These are phyloP conservation scores for Poeciliopsis retropinna DNA, from an alignment of 2,113 vertebrate genomes.

Conservation along the genomic window DNA sequence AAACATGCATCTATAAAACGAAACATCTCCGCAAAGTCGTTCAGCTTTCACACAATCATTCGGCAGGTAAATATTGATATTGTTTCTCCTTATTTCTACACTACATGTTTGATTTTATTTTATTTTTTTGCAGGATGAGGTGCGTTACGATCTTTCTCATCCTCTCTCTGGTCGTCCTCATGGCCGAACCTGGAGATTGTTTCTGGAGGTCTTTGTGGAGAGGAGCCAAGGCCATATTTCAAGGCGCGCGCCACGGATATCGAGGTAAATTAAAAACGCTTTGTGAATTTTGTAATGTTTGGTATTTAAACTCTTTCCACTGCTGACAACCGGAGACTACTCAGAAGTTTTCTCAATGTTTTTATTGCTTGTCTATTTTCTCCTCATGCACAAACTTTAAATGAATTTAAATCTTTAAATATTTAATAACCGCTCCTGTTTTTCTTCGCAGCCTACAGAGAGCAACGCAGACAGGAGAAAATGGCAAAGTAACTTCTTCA, in stretches of 20 bases:
- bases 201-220: neutral
- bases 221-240: neutral
- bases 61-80: neutral
- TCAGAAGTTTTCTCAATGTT: neutral
- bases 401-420: neutral
- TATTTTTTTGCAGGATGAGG: constrained; percentile 10
- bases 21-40: neutral
- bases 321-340: neutral
- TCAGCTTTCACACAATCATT: neutral
- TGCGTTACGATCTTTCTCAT: neutral
- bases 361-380: neutral
- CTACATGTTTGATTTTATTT: no score
- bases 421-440: neutral
- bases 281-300: neutral
- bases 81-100: neutral
- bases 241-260: neutral
- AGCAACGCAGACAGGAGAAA: neutral
- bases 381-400: neutral
- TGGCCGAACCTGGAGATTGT: constrained; percentile 1
- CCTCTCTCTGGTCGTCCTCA: neutral
- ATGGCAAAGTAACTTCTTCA: neutral
- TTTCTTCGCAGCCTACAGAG: neutral
- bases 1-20: neutral
- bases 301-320: neutral
- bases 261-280: neutral